Evolutionary conservation across 2,888 invertebrate species (phyloP).

Genomic region (Nipponacmea schrenckii): DNA sequence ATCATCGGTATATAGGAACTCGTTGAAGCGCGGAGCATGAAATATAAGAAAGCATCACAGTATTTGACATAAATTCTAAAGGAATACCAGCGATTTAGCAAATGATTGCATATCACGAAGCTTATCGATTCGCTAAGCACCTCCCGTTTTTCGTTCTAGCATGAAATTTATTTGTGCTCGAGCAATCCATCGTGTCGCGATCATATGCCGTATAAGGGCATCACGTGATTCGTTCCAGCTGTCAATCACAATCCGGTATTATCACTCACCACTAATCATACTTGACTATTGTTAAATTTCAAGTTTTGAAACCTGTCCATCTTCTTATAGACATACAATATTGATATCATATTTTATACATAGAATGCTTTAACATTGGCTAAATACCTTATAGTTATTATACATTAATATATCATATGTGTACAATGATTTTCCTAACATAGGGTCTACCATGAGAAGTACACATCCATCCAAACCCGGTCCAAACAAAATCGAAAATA

Average conservation of each 20-base stretch:
- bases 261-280: constrained; percentile 6
- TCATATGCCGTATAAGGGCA: constrained; percentile 18
- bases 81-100: constrained; percentile 22
- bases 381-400: too few species aligned
- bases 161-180: constrained; percentile 26
- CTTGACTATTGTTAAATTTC: too few species aligned
- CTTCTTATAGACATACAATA: too few species aligned
- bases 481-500: too few species aligned
- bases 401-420: too few species aligned
- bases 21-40: constrained; percentile 7
- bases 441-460: too few species aligned
- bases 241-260: constrained; percentile 20
- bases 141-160: constrained; percentile 18
- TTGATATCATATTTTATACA: too few species aligned
- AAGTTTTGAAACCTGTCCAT: too few species aligned
- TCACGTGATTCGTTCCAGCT: constrained; percentile 19
- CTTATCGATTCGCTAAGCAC: constrained; percentile 19
- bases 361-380: too few species aligned
- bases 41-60: constrained; percentile 9
- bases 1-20: neutral
- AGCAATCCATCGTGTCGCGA: constrained; percentile 7
- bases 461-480: too few species aligned
- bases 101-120: constrained; percentile 22
- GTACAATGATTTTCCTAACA: too few species aligned
- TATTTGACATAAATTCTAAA: constrained; percentile 20